A percentile compares a stretch with the other conserved stretches of the same genome.
These are phyloP conservation scores for Nineta flava DNA, from an alignment of 2,888 invertebrate genomes.

Conservation along the genomic window DNA sequence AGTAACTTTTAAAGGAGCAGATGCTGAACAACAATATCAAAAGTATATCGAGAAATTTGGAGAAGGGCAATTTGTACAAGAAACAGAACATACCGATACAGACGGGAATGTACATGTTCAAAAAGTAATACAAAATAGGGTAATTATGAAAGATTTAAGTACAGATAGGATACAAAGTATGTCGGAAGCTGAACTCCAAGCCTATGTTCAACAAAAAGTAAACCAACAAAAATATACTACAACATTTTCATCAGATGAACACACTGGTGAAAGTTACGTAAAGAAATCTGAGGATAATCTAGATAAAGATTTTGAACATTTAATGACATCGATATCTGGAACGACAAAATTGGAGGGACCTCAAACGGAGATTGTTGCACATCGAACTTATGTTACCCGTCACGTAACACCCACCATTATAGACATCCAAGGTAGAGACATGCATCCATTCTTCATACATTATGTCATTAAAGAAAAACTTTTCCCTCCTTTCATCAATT, in stretches of 20 bases:
- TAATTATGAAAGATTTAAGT: constrained; percentile 24
- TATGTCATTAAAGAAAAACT: not conserved
- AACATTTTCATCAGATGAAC: constrained; percentile 9
- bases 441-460: constrained; percentile 2
- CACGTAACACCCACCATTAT: constrained; percentile 7
- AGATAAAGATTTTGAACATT: constrained; percentile 3
- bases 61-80: constrained; percentile 33
- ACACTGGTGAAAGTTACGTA: not conserved
- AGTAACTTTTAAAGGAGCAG: constrained; percentile 34
- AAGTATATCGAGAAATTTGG: constrained; percentile 33
- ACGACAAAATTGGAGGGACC: not conserved
- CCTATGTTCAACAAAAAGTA: constrained; percentile 19
- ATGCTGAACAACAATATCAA: constrained; percentile 31
- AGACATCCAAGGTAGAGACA: constrained; percentile 8
- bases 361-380: constrained; percentile 4
- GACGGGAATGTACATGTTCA: constrained; percentile 36
- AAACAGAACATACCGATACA: constrained; percentile 32
- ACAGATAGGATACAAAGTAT: constrained; percentile 13
- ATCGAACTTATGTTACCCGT: constrained; percentile 8
- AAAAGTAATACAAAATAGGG: constrained; percentile 30
- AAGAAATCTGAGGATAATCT: not conserved
- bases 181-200: constrained; percentile 19
- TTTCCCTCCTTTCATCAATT: not conserved
- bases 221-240: constrained; percentile 8
- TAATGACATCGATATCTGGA: constrained; percentile 4